Base-by-base conservation (phyloP, 2,888 invertebrate genomes). In the Platycheirus rosarum region DNA sequence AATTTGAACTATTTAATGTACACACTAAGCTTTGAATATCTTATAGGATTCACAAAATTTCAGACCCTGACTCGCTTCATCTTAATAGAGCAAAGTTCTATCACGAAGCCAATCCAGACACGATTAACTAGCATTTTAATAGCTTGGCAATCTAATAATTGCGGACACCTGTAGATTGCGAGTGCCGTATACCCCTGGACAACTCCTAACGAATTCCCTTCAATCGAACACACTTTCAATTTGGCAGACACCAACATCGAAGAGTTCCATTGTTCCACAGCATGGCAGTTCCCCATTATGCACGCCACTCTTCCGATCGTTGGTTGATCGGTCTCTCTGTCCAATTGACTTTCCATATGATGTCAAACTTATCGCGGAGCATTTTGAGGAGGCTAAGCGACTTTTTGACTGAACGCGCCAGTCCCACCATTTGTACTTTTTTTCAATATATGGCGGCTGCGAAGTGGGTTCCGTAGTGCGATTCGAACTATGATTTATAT, bases 81-180 rank as follows among this genome's bases (percentile, higher is more conserved):
- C 23, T 23, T 20, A 14, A 40, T 8, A 49, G 42, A 65, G 49
- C 65, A 63, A 69, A 57, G 79, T 80, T 77, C 44, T 62, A 82
- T 82, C 82, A 82, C 76, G 77, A 77, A n/a, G n/a, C n/a, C n/a
- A n/a, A n/a, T 46, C 53, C 23, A 76, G 65, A 70, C 80, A 80
- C 75, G 65, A 70, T 75, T 75, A 66, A 51, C 40, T 57, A 40
- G 62, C 48, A 63, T 62, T 71, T 46, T 42, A 70, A 51, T 65
- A 65, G 35, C 44, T 42, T 46, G 37, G 44, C 55, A 16, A 63
- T 69, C 49, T 65, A 48, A 29, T 60, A 32, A 60, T 68, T 71
- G 48, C 75, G 77, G 82, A 82, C 82, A 82, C 82, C 82, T 82
- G 82, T 82, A 82, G 71, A 76, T 77, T 49, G 46, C 57, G 35